Percentiles rank a stretch among this genome's conserved stretches.
Evolutionary conservation across 2,113 vertebrate species (phyloP).

Genomic region (Saguinus midas): DNA sequence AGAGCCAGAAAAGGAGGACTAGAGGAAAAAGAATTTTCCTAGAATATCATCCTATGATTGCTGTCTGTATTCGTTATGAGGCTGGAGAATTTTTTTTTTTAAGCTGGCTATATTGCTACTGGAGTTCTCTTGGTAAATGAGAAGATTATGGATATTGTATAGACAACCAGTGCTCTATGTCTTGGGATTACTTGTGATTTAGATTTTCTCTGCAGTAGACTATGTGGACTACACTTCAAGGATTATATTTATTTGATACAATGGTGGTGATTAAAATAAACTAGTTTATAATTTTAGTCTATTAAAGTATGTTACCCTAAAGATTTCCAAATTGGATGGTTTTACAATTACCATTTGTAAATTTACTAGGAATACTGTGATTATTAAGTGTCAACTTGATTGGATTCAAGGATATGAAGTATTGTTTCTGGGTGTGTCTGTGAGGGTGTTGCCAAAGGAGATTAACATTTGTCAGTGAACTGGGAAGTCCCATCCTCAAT

Average conservation of each 20-base stretch:
- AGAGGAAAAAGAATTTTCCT: not conserved
- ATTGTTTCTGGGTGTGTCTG: too few species aligned
- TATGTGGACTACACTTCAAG: not conserved
- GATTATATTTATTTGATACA: not conserved
- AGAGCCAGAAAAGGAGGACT: not conserved
- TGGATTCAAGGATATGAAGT: too few species aligned
- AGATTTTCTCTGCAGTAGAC: not conserved
- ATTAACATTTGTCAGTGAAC: too few species aligned
- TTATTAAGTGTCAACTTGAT: too few species aligned
- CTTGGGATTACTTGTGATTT: not conserved
- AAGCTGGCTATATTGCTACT: not conserved
- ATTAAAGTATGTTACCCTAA: not conserved
- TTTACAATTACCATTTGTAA: slow-evolving; percentile 10
- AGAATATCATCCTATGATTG: not conserved
- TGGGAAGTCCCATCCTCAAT: too few species aligned
- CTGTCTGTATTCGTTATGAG: not conserved
- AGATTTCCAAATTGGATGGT: not conserved
- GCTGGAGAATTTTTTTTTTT: not conserved
- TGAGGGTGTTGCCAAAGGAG: too few species aligned
- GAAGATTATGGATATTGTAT: not conserved
- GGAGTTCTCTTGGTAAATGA: not conserved
- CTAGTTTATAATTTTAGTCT: not conserved
- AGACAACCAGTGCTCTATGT: not conserved
- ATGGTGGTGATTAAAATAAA: not conserved
- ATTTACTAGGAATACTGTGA: not conserved